Base-by-base conservation (phyloP, 2,797 vertebrate genomes). In the Gobio occitaniae region DNA sequence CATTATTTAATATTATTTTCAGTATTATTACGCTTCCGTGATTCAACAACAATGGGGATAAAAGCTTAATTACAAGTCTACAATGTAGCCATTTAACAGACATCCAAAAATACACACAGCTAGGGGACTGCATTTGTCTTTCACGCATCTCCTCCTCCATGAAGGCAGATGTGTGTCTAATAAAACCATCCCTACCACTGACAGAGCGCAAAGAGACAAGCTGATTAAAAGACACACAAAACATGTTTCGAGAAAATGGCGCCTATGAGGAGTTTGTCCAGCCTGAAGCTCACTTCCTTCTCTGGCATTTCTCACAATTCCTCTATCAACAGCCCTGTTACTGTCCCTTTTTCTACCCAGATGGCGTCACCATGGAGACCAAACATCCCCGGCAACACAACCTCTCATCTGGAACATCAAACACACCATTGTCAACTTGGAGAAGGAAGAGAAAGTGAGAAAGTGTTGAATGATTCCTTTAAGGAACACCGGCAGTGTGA, bases 331-430 rank as follows among this genome's bases (percentile, higher is more conserved):
- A 83, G 78, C 83, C 56, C 74, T 76, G 52, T 86, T 79, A 85
- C 54, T 84, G 80, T 85, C 85, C 86, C 82, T 84, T 71, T 61
- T 75, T 82, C 71, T 83, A 85, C 71, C 74, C 70, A 71, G 78
- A 47, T 56, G 82, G 80, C 63, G 86, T 86, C 65, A 78, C 85
- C 87, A 90, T 87, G 86, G 89, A 89, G 89, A 90, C 88, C 54
- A 83, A 84, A 86, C 77, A 85, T 86, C 83, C 29, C 41, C 80
- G 25, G 85, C 68, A 90, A 80, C 59, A 89, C 41, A 71, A 69
- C 50, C 70, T 44, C 65, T 83, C 79, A 74, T 78, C 44, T 50
- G 15, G 54, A 83, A 87, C 81, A 84, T 88, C 74, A 88, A 72
- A 86, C 54, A 86, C 82, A 52, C 72, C 41, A 65, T 72, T 85